Conservation (phyloP, 1,140 invertebrate genomes). For the Chrysomallon squamiferum region DNA sequence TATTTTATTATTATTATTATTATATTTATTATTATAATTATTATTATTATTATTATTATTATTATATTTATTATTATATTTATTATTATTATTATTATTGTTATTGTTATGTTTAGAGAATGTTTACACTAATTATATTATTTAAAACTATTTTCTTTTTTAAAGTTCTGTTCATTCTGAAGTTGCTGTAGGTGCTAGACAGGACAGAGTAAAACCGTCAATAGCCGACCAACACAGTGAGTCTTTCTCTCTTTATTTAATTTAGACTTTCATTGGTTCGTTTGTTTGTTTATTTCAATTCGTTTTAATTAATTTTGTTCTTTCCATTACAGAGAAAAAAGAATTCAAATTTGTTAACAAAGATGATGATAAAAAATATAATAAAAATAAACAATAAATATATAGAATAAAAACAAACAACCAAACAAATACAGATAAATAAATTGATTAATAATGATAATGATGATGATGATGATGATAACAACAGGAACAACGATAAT, state of each 20-base stretch:
- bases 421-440: too few species aligned
- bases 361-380: background rate
- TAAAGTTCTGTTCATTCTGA: constrained; percentile 49
- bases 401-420: background rate
- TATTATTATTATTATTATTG: background rate
- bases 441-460: too few species aligned
- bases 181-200: constrained; percentile 45
- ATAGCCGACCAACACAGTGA: constrained; percentile 51
- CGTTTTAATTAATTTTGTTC: background rate
- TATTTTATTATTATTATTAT: too few species aligned
- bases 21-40: too few species aligned
- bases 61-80: background rate
- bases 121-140: too few species aligned
- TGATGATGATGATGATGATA: too few species aligned
- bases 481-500: too few species aligned
- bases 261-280: background rate
- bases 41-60: background rate
- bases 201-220: constrained; percentile 44
- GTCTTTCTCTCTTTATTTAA: background rate
- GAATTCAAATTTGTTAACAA: background rate
- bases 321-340: background rate
- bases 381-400: background rate
- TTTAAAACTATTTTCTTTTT: too few species aligned
- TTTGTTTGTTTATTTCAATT: background rate
- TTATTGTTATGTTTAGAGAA: background rate